These are phyloP conservation scores for Catotricha subobsoleta DNA, from an alignment of 2,888 invertebrate genomes.

Conservation along the genomic window DNA sequence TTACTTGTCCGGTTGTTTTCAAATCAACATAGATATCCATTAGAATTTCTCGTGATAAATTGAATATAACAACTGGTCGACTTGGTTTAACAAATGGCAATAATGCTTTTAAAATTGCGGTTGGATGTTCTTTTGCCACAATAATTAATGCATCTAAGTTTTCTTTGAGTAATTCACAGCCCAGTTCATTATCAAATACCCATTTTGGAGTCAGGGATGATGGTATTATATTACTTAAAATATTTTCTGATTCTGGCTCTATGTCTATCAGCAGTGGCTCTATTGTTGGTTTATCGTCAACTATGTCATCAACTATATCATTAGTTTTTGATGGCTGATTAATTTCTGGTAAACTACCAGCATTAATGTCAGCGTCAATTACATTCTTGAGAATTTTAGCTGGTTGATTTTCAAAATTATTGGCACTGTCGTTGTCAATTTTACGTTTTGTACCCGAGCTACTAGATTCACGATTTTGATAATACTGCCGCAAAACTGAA, in stretches of 20 bases:
- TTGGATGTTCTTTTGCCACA: conserved; percentile 71
- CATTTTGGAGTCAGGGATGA: conserved; percentile 31
- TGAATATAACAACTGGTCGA: conserved; percentile 71
- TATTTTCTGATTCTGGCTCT: no score
- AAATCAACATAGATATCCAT: conserved; percentile 65
- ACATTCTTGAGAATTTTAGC: no score
- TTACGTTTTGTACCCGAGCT: conserved; percentile 10
- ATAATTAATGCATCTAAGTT: conserved; percentile 63
- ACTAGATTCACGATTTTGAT: conserved; percentile 34
- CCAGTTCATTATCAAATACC: conserved; percentile 49
- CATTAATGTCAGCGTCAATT: conserved; percentile 8
- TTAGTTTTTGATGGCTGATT: background rate
- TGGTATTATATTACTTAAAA: background rate
- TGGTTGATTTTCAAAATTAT: conserved; percentile 10
- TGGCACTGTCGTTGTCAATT: conserved; percentile 9
- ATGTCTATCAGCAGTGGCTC: background rate
- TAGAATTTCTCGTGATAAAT: conserved; percentile 61
- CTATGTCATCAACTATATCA: conserved; percentile 5
- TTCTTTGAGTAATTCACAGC: conserved; percentile 38
- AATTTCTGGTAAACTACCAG: background rate
- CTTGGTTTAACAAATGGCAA: conserved; percentile 62
- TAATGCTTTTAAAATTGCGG: conserved; percentile 55
- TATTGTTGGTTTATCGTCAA: background rate
- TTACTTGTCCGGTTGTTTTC: conserved; percentile 49
- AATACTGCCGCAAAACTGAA: conserved; percentile 48